Percentiles rank a stretch among this genome's conserved stretches.
Conservation (phyloP, 2,113 vertebrate genomes). For the Phainopepla nitens region DNA sequence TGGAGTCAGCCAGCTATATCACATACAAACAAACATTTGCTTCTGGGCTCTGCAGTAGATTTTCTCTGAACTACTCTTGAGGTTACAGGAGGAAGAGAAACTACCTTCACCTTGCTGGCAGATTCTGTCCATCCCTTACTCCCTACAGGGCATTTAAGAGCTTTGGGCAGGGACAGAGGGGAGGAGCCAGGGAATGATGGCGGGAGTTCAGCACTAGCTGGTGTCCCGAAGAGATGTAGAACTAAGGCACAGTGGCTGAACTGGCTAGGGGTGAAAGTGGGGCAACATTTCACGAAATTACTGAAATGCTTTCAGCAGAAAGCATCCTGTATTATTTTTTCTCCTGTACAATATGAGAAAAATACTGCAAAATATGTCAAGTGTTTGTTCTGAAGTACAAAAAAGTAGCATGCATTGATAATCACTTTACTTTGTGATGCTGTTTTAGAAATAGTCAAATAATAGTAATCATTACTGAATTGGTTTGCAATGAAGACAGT, state of each 20-base stretch:
- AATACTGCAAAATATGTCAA: neutral
- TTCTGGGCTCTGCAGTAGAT: neutral
- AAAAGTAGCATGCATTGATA: neutral
- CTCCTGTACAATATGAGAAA: neutral
- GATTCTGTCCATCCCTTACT: neutral
- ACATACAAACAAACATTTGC: neutral
- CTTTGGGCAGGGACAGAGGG: neutral
- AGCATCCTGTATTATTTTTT: neutral
- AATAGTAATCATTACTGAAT: neutral
- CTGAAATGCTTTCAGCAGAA: neutral
- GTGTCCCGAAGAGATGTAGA: neutral
- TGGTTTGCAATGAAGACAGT: neutral
- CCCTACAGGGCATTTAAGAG: neutral
- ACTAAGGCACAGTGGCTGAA: neutral
- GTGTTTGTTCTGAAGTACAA: neutral
- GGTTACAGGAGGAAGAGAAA: neutral
- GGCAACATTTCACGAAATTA: neutral
- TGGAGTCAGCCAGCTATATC: neutral
- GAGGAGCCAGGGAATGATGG: neutral
- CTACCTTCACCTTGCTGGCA: neutral
- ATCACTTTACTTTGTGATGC: neutral
- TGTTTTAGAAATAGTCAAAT: neutral
- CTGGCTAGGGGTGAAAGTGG: neutral
- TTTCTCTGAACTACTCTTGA: neutral
- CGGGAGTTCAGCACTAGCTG: neutral